Base-by-base conservation (phyloP, 1,140 invertebrate species). In the Anastrepha obliqua region DNA sequence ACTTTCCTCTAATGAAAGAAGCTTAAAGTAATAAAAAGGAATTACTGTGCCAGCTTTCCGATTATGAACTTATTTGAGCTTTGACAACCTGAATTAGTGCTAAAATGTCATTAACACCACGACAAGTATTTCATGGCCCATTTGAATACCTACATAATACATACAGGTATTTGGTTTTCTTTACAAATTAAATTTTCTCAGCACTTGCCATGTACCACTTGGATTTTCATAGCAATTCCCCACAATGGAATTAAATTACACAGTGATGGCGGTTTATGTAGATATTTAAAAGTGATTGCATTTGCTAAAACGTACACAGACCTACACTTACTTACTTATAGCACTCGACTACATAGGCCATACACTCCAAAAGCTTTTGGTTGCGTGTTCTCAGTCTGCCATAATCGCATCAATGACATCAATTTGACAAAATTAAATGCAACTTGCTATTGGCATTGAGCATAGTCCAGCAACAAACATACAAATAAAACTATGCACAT, bases 361-460 rank as follows among this genome's bases (percentile, higher is more conserved):
- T 67, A 5, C n/a, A n/a, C n/a, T 7, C 6, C 5, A 55, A 55
- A 55, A 55, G 51, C 29, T n/a, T 4, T 81, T 55, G 47, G 13
- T 78, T 55, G 44, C 47, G 44, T 81, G 74, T 55, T 29, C 74
- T 11, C n/a, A 51, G 74, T 62, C 60, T 62, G 17, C 51, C 47
- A 55, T 81, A 74, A 47, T 74, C 67, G 44, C 74, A 81, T 81
- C 74, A 81, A 29, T 81, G 74, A 81, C 74, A 81, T 81, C 74
- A 81, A 81, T 81, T 81, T 81, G 47, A 81, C n/a, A 81, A 81
- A 81, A 81, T 55, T 81, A 81, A 81, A 81, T 81, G 74, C 74
- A 51, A 7, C 42, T 55, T 81, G 74, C 74, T 81, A 81, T 81
- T 81, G 74, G 74, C 74, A 81, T 81, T 81, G 74, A 81, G 74